These are phyloP conservation scores for Lasiurus borealis DNA, from an alignment of 2,113 vertebrate genomes.

Conservation along the genomic window DNA sequence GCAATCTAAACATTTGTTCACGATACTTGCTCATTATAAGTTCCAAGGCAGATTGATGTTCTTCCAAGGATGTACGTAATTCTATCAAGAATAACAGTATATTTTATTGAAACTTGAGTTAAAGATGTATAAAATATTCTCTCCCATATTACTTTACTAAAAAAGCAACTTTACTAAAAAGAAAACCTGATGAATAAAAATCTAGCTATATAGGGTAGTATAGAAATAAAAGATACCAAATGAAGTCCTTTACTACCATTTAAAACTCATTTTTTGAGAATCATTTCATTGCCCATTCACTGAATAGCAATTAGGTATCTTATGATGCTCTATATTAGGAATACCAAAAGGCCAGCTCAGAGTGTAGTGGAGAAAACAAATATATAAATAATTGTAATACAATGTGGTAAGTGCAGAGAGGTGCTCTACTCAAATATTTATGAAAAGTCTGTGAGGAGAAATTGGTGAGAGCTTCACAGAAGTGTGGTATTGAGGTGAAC, in stretches of 20 bases:
- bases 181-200: conserved; percentile 3
- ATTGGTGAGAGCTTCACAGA: neutral
- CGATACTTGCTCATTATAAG: conserved; percentile 99
- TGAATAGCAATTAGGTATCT: conserved; percentile 12
- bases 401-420: neutral
- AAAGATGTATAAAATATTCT: conserved; percentile 11
- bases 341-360: conserved; percentile 3
- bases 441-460: neutral
- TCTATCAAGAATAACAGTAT: conserved; percentile 86
- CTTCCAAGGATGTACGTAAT: conserved; percentile 94
- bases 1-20: conserved; percentile 96
- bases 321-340: conserved; percentile 17
- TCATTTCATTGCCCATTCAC: conserved; percentile 28
- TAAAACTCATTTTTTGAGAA: conserved; percentile 15
- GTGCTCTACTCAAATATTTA: neutral
- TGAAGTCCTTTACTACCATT: neutral
- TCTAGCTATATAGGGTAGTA: neutral
- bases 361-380: neutral
- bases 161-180: conserved; percentile 17
- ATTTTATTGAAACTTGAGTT: conserved; percentile 53
- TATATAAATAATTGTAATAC: neutral
- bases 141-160: conserved; percentile 6
- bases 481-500: neutral
- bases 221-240: conserved; percentile 20
- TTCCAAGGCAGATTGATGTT: conserved; percentile 98